Conservation (phyloP, 2,113 vertebrate genomes). For the western clawed frog (Xenopus tropicalis) region DNA sequence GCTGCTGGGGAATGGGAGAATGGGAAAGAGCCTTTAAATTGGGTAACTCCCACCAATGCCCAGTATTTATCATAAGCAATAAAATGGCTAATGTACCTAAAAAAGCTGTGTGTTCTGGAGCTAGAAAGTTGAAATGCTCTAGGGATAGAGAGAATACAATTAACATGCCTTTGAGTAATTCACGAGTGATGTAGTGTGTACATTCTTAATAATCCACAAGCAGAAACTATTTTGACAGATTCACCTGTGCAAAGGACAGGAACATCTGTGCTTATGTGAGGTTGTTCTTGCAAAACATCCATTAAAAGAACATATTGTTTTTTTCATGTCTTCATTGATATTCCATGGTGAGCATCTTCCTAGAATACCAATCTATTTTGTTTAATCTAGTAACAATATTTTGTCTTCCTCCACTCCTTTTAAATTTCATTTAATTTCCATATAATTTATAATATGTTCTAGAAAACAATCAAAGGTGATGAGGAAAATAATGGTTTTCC, state of each 20-base stretch:
- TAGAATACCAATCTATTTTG: neutral
- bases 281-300: neutral
- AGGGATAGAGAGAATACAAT: too few species aligned
- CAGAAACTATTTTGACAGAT: neutral
- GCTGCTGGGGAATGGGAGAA: too few species aligned
- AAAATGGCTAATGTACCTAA: too few species aligned
- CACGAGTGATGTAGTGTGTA: too few species aligned
- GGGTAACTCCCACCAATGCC: too few species aligned
- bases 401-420: neutral
- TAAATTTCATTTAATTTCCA: neutral
- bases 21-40: too few species aligned
- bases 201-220: too few species aligned
- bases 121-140: too few species aligned
- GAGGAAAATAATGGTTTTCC: neutral
- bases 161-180: too few species aligned
- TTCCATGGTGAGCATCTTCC: neutral
- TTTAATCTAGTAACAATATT: neutral
- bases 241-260: neutral
- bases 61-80: too few species aligned
- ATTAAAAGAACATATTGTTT: neutral
- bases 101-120: too few species aligned
- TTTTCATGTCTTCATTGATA: neutral
- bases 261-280: neutral
- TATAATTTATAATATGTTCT: neutral
- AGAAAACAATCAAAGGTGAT: neutral